Evolutionary conservation across 2,113 vertebrate genomes (phyloP), one percentile per base, ranked within the genome.

Genomic region (Stigmatopora argus): DNA sequence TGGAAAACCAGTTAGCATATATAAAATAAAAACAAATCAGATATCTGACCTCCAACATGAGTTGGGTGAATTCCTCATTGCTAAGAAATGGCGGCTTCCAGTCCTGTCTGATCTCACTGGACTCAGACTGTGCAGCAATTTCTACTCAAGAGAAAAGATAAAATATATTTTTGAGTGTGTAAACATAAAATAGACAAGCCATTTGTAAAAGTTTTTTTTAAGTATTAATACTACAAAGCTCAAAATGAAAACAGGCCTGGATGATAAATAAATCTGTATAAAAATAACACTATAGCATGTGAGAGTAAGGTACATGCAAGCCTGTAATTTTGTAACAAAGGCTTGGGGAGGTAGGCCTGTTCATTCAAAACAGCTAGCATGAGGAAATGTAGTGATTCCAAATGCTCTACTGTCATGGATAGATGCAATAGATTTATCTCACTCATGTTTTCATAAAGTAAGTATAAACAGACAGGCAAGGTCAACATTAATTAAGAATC

Each of bases 11-110:
- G 3, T 41, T 41, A 8, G 38, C 9, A n/a, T 19, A 41, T 19
- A 41, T n/a, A 41, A 18, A 61, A 61, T 41, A 61, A 14, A 31
- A 44, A 64, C 18, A 19, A 2, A 67, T 59, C 46, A 71, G 35
- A 67, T 74, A 64, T 75, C 90, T 83, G 87, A 98, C 97, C 94
- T 99, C 97, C 89, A 99, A 89, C 97, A 99, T 99, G 89, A 99
- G 93, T 83, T 98, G 97, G 58, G 96, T 98, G 89, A 99, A 98
- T 86, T 99, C 97, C 88, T 98, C 95, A 86, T 98, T 98, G 91
- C 95, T 98, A 86, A 99, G 97, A 90, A 98, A 99, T 72, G 96
- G 93, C 0, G 97, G 97, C 83, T 98, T 98, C 97, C 97, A 99
- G 90, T 98, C 96, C 85, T 97, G 97, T 80, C 94, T 94, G 85